Evolutionary conservation across 2,797 vertebrate species (phyloP).

Genomic region (Sparidentex hasta): DNA sequence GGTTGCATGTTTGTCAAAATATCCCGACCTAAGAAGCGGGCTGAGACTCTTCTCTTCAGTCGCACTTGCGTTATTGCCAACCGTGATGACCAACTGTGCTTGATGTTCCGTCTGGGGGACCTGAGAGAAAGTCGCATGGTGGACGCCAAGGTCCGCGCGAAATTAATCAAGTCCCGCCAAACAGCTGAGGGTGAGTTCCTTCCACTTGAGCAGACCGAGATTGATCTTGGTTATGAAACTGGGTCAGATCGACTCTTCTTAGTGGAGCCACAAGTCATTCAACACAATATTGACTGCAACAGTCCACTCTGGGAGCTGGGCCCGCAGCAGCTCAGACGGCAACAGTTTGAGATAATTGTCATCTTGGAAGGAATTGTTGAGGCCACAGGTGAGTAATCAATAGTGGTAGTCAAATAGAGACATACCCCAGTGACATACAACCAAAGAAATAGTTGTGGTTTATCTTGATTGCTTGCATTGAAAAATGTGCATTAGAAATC

Average conservation of each 20-base stretch:
- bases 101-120: slow-evolving; percentile 57
- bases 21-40: slow-evolving; percentile 55
- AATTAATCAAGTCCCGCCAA: slow-evolving; percentile 70
- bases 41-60: slow-evolving; percentile 60
- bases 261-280: slow-evolving; percentile 75
- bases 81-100: slow-evolving; percentile 52
- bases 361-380: slow-evolving; percentile 78
- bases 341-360: slow-evolving; percentile 79
- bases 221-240: slow-evolving; percentile 74
- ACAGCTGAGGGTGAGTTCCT: slow-evolving; percentile 75
- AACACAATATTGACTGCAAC: slow-evolving; percentile 71
- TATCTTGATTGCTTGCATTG: neutral
- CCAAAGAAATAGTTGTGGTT: neutral
- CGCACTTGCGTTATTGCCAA: slow-evolving; percentile 49
- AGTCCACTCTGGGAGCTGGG: slow-evolving; percentile 75
- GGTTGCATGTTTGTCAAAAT: slow-evolving; percentile 69
- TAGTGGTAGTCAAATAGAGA: too few relatives aligned
- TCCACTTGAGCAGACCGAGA: slow-evolving; percentile 74
- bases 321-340: slow-evolving; percentile 65
- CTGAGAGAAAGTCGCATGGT: slow-evolving; percentile 63
- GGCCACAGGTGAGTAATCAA: slow-evolving; percentile 66
- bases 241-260: slow-evolving; percentile 76
- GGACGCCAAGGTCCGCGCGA: slow-evolving; percentile 47
- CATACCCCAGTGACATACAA: too few relatives aligned
- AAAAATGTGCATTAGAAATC: neutral